phyloP scores from a whole-genome alignment of 2,113 vertebrate genomes.

The Cervus canadensis region DNA sequence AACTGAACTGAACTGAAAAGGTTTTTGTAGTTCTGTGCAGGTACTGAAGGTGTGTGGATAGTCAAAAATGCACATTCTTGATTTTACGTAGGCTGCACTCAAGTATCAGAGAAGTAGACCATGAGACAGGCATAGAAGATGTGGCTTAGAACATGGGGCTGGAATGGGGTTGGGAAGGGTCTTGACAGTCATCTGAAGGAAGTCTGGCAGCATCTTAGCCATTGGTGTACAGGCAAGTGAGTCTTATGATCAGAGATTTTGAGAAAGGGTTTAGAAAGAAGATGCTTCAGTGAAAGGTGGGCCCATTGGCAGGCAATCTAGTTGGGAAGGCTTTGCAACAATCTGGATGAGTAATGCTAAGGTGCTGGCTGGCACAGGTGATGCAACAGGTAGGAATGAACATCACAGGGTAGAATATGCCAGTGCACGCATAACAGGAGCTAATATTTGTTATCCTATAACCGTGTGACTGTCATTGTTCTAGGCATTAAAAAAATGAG shows the following conservation, averaged over 20 bases:
- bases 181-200: neutral
- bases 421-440: neutral
- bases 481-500: neutral
- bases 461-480: neutral
- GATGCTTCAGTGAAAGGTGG: neutral
- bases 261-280: neutral
- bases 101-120: neutral
- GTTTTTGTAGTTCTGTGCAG: neutral
- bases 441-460: neutral
- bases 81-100: neutral
- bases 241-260: neutral
- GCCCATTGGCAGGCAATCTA: neutral
- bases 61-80: neutral
- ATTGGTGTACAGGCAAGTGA: neutral
- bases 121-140: neutral
- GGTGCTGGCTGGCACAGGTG: neutral
- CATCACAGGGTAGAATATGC: neutral
- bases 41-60: neutral
- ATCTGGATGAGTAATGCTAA: neutral
- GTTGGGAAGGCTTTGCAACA: neutral
- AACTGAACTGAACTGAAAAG: too few relatives aligned
- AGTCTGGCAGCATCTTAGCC: neutral
- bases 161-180: neutral
- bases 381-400: neutral
- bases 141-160: neutral